These are phyloP conservation scores for Pseudochromis fuscus DNA, from an alignment of 2,797 vertebrate species.

Conservation along the genomic window DNA sequence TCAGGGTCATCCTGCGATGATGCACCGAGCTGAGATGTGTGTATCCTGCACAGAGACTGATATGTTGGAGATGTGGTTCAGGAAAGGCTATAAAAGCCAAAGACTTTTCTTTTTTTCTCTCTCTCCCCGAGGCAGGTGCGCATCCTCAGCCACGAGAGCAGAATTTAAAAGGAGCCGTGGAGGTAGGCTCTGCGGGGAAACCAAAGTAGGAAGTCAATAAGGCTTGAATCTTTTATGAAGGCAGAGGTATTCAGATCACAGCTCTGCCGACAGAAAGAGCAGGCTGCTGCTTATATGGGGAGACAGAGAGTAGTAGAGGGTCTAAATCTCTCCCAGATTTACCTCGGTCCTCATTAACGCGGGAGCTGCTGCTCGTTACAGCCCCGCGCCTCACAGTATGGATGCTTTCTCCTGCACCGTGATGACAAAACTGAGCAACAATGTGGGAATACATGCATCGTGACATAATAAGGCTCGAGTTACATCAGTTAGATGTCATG, in stretches of 20 bases:
- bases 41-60: conserved; percentile 33
- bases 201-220: conserved; percentile 88
- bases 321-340: conserved; percentile 73
- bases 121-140: conserved; percentile 64
- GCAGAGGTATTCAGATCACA: conserved; percentile 93
- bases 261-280: conserved; percentile 83
- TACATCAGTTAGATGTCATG: not conserved
- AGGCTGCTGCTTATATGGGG: conserved; percentile 86
- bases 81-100: conserved; percentile 65
- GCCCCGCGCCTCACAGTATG: conserved; percentile 18
- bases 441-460: not conserved
- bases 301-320: conserved; percentile 74
- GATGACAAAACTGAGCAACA: conserved; percentile 14
- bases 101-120: conserved; percentile 32
- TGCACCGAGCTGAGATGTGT: conserved; percentile 21
- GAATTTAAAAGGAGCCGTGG: conserved; percentile 77
- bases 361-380: conserved; percentile 57
- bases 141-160: conserved; percentile 76
- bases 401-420: conserved; percentile 16
- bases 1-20: conserved; percentile 43
- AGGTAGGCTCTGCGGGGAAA: conserved; percentile 76
- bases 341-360: conserved; percentile 77
- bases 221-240: conserved; percentile 94
- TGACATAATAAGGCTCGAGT: conserved; percentile 3
- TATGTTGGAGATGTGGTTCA: conserved; percentile 49